Percentiles rank a stretch among this genome's conserved stretches.
Evolutionary conservation across 2,797 vertebrate genomes (phyloP).

Genomic region (Acropternis orthonyx): DNA sequence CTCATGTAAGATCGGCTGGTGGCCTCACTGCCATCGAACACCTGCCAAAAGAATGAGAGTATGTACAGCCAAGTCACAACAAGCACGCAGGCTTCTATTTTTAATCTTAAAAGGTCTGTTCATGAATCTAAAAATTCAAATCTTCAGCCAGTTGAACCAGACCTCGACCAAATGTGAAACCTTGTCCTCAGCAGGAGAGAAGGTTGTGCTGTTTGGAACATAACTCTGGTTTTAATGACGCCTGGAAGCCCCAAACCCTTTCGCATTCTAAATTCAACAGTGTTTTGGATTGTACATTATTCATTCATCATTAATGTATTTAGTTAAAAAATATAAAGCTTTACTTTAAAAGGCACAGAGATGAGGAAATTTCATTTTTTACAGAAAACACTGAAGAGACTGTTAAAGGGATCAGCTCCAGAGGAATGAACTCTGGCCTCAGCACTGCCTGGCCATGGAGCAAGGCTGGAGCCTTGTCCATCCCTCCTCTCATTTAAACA

Average conservation of each 20-base stretch:
- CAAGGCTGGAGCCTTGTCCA: background rate
- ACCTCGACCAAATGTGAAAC: background rate
- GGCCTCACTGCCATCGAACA: background rate
- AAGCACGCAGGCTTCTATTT: background rate
- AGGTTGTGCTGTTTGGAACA: background rate
- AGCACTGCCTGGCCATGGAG: accelerated
- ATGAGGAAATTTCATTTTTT: background rate
- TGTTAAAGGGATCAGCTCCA: background rate
- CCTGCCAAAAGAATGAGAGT: background rate
- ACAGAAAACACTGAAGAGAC: background rate
- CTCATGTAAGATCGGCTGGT: background rate
- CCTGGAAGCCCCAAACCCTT: background rate
- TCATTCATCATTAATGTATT: background rate
- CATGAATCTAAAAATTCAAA: background rate
- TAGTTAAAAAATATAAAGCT: background rate
- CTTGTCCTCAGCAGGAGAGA: background rate
- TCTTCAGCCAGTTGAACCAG: background rate
- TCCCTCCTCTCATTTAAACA: background rate
- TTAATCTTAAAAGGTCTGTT: background rate
- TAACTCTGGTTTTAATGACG: background rate
- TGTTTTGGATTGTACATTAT: background rate
- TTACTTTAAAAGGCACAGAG: background rate
- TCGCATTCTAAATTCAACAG: background rate
- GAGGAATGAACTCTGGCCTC: background rate
- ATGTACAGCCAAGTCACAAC: background rate